These are phyloP conservation scores for Typhlichthys subterraneus DNA, from an alignment of 2,797 vertebrate genomes.

Conservation along the genomic window DNA sequence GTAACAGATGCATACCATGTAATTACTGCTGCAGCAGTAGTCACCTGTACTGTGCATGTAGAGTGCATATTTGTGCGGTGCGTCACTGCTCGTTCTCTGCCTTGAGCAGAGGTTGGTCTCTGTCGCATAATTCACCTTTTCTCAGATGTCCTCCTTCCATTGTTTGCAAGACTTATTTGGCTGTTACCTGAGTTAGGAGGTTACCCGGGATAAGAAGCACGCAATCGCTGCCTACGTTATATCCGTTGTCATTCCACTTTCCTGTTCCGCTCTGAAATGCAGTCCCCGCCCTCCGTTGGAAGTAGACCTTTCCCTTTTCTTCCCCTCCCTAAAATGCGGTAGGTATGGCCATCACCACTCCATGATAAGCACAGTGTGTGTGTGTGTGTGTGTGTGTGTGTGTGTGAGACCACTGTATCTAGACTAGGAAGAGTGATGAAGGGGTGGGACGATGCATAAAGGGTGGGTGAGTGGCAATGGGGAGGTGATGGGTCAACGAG, in stretches of 20 bases:
- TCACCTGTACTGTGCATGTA: slow-evolving; percentile 11
- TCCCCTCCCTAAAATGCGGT: slow-evolving; percentile 22
- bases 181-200: too few species aligned
- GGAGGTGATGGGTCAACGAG: slow-evolving; percentile 21
- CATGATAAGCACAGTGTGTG: slow-evolving; percentile 49
- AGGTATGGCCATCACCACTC: slow-evolving; percentile 16
- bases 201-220: slow-evolving; percentile 15
- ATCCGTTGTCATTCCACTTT: slow-evolving; percentile 24
- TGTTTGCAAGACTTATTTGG: background rate
- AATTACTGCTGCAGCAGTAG: slow-evolving; percentile 11
- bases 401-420: slow-evolving; percentile 51
- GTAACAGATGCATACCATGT: slow-evolving; percentile 14
- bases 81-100: background rate
- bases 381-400: slow-evolving; percentile 20
- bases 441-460: background rate
- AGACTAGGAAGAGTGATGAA: slow-evolving; percentile 1
- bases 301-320: slow-evolving; percentile 32
- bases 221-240: slow-evolving; percentile 19
- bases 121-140: background rate
- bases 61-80: background rate
- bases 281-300: slow-evolving; percentile 33
- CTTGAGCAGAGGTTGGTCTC: background rate
- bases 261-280: slow-evolving; percentile 24
- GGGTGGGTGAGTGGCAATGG: slow-evolving; percentile 23
- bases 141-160: background rate